These are phyloP conservation scores for Hydractinia symbiolongicarpus DNA, from an alignment of 30 jellyfish, hydroid and myxozoan genomes.

Conservation along the genomic window DNA sequence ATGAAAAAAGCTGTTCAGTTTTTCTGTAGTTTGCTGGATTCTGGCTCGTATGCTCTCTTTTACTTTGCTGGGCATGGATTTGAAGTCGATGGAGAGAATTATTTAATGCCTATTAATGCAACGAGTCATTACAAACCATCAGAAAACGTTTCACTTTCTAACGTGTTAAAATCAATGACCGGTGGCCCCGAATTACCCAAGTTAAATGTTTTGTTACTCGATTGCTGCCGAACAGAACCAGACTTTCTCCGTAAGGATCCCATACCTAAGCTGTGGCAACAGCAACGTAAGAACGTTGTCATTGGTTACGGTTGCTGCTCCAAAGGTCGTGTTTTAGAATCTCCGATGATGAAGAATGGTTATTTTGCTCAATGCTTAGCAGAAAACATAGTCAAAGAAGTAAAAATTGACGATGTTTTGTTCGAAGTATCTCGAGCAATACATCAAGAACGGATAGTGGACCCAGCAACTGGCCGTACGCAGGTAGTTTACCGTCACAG, in stretches of 20 bases:
- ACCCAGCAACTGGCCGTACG: conserved; percentile 81
- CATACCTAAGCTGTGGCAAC: conserved; percentile 26
- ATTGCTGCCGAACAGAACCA: conserved; percentile 80
- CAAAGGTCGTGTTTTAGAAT: conserved; percentile 73
- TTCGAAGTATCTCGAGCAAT: conserved; percentile 65
- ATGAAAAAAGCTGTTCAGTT: conserved; percentile 61
- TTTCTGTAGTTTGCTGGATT: conserved; percentile 44
- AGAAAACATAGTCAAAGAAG: conserved; percentile 46
- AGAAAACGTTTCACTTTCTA: conserved; percentile 60
- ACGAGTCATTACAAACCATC: conserved; percentile 41
- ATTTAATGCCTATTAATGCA: conserved; percentile 83
- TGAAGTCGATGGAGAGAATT: conserved; percentile 76
- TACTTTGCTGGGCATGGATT: conserved; percentile 94
- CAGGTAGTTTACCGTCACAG: conserved; percentile 83
- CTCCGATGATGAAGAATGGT: conserved; percentile 70
- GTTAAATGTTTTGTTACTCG: conserved; percentile 66
- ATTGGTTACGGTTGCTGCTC: conserved; percentile 90
- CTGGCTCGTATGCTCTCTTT: conserved; percentile 67
- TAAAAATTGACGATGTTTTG: conserved; percentile 57
- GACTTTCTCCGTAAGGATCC: conserved; percentile 50
- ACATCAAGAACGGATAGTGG: conserved; percentile 50
- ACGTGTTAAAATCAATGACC: conserved; percentile 40
- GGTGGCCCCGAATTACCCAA: conserved; percentile 29
- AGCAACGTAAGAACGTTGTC: conserved; percentile 55
- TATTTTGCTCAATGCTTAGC: conserved; percentile 57